Evolutionary conservation across 2,113 vertebrate genomes (phyloP).

Genomic region (Myotis yumanensis): DNA sequence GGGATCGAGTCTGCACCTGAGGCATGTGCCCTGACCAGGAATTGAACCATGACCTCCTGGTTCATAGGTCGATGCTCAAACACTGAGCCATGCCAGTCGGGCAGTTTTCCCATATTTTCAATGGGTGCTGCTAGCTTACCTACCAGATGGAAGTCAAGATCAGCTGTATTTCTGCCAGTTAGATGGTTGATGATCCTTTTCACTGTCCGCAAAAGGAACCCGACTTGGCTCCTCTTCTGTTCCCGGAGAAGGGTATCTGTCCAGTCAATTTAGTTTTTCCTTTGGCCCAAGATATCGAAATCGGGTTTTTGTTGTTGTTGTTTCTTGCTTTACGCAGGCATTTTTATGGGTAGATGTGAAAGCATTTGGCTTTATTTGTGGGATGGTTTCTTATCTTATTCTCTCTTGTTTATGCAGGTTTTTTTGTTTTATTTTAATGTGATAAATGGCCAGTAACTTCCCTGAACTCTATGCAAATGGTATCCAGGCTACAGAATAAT

Average conservation of each 20-base stretch:
- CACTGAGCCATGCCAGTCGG: too few species aligned
- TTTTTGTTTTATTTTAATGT: constrained; percentile 78
- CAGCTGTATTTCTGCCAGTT: background rate
- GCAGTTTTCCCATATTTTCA: background rate
- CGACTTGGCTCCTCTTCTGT: background rate
- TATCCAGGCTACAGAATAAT: constrained; percentile 85
- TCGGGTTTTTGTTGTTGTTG: background rate
- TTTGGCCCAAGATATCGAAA: background rate
- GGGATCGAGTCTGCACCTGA: too few species aligned
- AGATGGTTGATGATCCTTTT: background rate
- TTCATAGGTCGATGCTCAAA: too few species aligned
- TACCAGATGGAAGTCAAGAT: background rate
- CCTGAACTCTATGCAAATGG: constrained; percentile 76
- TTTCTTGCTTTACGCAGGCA: constrained; percentile 45
- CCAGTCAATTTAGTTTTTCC: background rate
- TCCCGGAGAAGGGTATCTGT: background rate
- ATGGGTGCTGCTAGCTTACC: background rate
- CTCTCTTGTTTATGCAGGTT: constrained; percentile 27
- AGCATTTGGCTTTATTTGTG: constrained; percentile 60
- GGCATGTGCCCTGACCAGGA: too few species aligned
- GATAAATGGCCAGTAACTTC: constrained; percentile 73
- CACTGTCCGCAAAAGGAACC: background rate
- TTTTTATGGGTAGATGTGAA: constrained; percentile 50
- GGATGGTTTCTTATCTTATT: constrained; percentile 65
- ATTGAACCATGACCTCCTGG: too few species aligned